A percentile compares a stretch with the other conserved stretches of the same genome.
These are phyloP conservation scores for Dryococelus australis DNA, from an alignment of 2,888 invertebrate species.

Conservation along the genomic window DNA sequence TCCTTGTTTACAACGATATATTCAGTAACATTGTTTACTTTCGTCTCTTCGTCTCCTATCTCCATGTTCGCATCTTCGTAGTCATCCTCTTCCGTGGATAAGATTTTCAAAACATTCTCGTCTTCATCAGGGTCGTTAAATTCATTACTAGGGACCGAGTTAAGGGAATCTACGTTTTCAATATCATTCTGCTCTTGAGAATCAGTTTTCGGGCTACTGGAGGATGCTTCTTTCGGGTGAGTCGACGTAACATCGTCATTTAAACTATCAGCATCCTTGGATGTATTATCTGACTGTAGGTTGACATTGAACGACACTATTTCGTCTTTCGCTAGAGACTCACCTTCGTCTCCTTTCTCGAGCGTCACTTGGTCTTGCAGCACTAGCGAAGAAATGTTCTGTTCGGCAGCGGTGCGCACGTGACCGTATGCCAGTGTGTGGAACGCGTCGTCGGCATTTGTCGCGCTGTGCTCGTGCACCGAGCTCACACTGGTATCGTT, in stretches of 20 bases:
- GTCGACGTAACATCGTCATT: not conserved
- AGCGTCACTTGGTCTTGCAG: constrained; percentile 17
- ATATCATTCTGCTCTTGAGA: not conserved
- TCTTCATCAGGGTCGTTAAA: constrained; percentile 23
- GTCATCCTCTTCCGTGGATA: not conserved
- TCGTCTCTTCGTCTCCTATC: not conserved
- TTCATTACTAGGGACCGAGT: not conserved
- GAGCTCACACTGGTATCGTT: not conserved
- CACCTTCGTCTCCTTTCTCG: not conserved
- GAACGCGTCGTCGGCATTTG: not conserved
- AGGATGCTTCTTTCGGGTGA: not conserved
- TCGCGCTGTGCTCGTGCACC: not conserved
- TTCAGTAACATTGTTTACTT: not conserved
- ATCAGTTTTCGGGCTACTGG: not conserved
- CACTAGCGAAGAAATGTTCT: not conserved
- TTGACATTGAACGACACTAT: not conserved
- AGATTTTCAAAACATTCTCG: not conserved
- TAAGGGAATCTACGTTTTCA: not conserved
- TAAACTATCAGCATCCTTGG: not conserved
- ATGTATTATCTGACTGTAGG: not conserved
- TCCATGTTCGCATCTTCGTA: not conserved
- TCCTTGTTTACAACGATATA: not conserved
- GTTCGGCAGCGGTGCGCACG: not conserved
- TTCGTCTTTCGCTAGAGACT: not conserved
- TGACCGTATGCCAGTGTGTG: not conserved